Conservation (phyloP, 2,888 invertebrate species). For the Thymelicus sylvestris region DNA sequence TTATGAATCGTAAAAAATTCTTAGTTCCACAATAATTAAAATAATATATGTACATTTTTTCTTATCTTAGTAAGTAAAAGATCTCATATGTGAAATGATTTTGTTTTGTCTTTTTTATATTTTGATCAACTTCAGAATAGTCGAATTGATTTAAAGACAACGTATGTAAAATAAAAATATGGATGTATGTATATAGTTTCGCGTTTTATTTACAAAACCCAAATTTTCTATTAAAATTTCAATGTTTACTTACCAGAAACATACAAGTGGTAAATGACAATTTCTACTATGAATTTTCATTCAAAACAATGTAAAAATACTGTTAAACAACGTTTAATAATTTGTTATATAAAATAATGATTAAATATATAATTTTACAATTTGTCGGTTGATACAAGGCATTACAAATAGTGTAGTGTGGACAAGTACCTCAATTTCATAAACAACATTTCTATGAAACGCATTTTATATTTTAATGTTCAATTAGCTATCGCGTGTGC, state of each 20-base stretch:
- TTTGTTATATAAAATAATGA: conserved; percentile 21
- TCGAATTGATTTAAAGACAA: conserved; percentile 85
- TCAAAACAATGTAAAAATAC: neutral
- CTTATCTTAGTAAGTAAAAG: conserved; percentile 84
- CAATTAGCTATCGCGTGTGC: no score
- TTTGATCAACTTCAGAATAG: conserved; percentile 83
- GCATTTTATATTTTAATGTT: no score
- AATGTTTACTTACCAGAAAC: no score
- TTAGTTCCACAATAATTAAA: conserved; percentile 81
- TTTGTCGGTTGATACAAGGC: conserved; percentile 22
- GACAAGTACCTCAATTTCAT: neutral
- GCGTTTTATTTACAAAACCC: conserved; percentile 60
- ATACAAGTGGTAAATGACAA: no score
- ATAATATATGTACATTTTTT: conserved; percentile 79
- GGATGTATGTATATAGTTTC: conserved; percentile 82
- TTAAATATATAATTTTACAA: conserved; percentile 25
- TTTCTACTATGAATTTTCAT: neutral
- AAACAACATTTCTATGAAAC: no score
- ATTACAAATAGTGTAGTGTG: neutral
- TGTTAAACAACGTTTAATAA: conserved; percentile 2
- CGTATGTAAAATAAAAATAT: conserved; percentile 85
- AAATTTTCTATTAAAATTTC: neutral
- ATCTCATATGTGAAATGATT: conserved; percentile 84
- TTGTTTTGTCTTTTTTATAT: conserved; percentile 85
- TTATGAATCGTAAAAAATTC: conserved; percentile 76